A percentile compares a stretch with the other conserved stretches of the same genome.
Conservation (phyloP, 2,888 invertebrate genomes). For the Scaptomyza caliginosa region DNA sequence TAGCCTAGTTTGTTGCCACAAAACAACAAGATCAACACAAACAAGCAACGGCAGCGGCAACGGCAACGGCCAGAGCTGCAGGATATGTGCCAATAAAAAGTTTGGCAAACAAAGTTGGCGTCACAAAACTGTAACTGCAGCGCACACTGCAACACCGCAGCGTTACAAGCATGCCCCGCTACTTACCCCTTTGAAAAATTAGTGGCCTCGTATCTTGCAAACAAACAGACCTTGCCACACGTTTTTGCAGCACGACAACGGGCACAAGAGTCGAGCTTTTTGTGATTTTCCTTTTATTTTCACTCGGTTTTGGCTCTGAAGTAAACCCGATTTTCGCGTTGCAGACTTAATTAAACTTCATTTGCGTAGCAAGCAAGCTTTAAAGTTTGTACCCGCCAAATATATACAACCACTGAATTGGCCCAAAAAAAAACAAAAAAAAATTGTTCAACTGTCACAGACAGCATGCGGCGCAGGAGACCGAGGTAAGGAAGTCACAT, state of each 20-base stretch:
- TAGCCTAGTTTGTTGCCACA: constrained; percentile 69
- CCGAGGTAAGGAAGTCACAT: constrained; percentile 31
- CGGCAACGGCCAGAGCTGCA: constrained; percentile 36
- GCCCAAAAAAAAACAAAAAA: constrained; percentile 36
- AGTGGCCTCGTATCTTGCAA: constrained; percentile 40
- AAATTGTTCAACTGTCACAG: constrained; percentile 57
- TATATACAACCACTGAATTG: constrained; percentile 38
- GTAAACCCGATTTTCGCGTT: constrained; percentile 39
- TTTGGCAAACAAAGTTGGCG: constrained; percentile 79
- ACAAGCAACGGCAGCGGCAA: constrained; percentile 17
- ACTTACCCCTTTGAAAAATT: constrained; percentile 41
- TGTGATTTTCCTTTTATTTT: too few relatives aligned
- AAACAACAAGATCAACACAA: constrained; percentile 35
- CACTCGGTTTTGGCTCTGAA: not conserved
- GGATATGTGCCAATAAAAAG: constrained; percentile 80
- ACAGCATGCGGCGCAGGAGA: constrained; percentile 7
- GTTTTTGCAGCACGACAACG: constrained; percentile 15
- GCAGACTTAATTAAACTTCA: constrained; percentile 72
- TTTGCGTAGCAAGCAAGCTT: constrained; percentile 50
- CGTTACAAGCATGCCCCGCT: not conserved
- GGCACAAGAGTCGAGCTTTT: not conserved
- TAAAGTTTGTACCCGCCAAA: constrained; percentile 5
- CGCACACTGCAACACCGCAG: constrained; percentile 44
- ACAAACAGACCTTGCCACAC: constrained; percentile 29
- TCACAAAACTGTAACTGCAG: constrained; percentile 74